Evolutionary conservation across 2,113 vertebrate genomes (phyloP).

Genomic region (Urocolius indicus): DNA sequence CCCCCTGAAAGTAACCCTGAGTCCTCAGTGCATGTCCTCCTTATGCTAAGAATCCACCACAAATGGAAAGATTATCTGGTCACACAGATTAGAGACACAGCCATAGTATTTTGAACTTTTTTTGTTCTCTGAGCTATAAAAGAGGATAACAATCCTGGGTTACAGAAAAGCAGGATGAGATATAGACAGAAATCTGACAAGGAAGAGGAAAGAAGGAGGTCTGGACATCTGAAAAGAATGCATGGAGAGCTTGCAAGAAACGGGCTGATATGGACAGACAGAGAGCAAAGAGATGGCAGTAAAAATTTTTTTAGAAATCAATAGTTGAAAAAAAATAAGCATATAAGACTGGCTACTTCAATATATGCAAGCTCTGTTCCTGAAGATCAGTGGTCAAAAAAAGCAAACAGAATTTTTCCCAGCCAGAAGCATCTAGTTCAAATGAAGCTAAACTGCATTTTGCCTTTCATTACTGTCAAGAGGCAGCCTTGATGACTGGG

Average conservation of each 20-base stretch:
- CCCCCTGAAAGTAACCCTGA: not conserved
- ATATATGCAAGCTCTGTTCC: not conserved
- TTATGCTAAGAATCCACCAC: not conserved
- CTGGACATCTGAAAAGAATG: not conserved
- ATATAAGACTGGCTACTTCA: not conserved
- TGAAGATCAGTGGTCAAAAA: not conserved
- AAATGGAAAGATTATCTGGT: not conserved
- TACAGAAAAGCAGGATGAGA: not conserved
- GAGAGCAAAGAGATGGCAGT: not conserved
- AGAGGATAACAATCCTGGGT: not conserved
- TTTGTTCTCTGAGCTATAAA: conserved; percentile 1
- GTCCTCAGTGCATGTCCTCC: not conserved
- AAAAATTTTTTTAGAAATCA: not conserved
- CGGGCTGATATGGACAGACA: not conserved
- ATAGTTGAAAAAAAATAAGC: not conserved
- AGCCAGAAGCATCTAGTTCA: not conserved
- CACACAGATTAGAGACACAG: not conserved
- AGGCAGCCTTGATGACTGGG: not conserved
- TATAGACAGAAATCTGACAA: not conserved
- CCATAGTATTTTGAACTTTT: not conserved
- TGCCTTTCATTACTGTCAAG: not conserved
- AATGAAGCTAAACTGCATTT: not conserved
- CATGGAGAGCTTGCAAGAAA: not conserved
- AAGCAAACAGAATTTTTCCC: not conserved
- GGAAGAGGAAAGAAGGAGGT: not conserved